Evolutionary conservation across 2,797 vertebrate genomes (phyloP).

Genomic region (Trachurus trachurus): DNA sequence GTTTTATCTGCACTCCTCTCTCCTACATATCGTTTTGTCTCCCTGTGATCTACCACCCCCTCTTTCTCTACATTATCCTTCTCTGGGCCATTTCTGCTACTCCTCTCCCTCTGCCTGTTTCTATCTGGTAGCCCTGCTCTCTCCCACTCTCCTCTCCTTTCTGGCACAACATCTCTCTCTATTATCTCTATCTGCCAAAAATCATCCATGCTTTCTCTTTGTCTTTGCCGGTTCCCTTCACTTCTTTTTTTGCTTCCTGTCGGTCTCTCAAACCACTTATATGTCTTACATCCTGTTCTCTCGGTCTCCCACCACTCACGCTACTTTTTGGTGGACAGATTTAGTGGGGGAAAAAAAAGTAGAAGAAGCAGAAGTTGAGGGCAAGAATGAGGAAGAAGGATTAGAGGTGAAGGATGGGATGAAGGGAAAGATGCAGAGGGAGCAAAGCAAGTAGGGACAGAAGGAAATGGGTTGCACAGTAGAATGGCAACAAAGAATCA

Average conservation of each 20-base stretch:
- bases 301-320: not conserved
- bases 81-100: slow-evolving; percentile 26
- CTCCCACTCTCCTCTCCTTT: slow-evolving; percentile 29
- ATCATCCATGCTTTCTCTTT: slow-evolving; percentile 20
- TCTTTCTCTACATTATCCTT: slow-evolving; percentile 50
- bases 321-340: slow-evolving; percentile 1
- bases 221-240: slow-evolving; percentile 27
- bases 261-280: slow-evolving; percentile 13
- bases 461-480: not conserved
- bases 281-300: not conserved
- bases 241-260: slow-evolving; percentile 20
- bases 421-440: not conserved
- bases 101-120: slow-evolving; percentile 20
- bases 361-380: not conserved
- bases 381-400: not conserved
- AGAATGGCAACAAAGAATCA: not conserved
- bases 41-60: slow-evolving; percentile 53
- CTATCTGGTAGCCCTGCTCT: slow-evolving; percentile 26
- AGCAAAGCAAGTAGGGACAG: too few relatives aligned
- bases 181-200: slow-evolving; percentile 40
- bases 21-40: slow-evolving; percentile 57
- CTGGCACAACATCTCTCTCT: slow-evolving; percentile 42
- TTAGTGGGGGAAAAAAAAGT: not conserved
- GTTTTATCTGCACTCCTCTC: slow-evolving; percentile 51
- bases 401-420: not conserved